Conservation (phyloP, 2,888 invertebrate genomes). For the Platerodrilus igneus region DNA sequence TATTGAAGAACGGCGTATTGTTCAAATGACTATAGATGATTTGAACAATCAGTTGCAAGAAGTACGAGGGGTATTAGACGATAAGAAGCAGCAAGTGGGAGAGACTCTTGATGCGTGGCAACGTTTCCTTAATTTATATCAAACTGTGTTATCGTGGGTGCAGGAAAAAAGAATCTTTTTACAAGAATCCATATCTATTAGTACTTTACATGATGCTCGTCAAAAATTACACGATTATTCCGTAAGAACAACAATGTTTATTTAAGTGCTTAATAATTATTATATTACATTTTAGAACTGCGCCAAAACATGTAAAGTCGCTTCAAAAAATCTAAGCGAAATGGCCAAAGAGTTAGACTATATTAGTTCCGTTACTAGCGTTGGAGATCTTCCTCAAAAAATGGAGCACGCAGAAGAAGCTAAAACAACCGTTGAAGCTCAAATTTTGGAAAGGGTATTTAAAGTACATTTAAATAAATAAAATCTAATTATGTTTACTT, state of each 20-base stretch:
- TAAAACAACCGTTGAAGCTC: conserved; percentile 78
- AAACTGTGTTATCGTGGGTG: conserved; percentile 78
- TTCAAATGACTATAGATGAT: conserved; percentile 70
- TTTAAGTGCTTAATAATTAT: conserved; percentile 11
- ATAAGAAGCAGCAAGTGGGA: conserved; percentile 76
- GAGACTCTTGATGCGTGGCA: conserved; percentile 87
- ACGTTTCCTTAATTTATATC: conserved; percentile 76
- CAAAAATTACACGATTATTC: conserved; percentile 84
- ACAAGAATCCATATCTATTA: conserved; percentile 70
- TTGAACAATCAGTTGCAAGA: conserved; percentile 75
- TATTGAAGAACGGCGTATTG: conserved; percentile 68
- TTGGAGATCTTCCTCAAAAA: conserved; percentile 79
- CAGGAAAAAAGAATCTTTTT: conserved; percentile 77
- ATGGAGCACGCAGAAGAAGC: conserved; percentile 82
- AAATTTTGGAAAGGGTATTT: conserved; percentile 78
- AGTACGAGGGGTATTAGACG: conserved; percentile 73
- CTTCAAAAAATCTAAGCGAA: conserved; percentile 81
- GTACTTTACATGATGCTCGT: conserved; percentile 74
- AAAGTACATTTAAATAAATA: background rate
- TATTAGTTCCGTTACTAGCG: conserved; percentile 77
- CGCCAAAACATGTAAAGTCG: conserved; percentile 83
- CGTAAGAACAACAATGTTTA: conserved; percentile 50
- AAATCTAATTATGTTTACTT: conserved; percentile 35
- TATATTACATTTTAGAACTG: conserved; percentile 64
- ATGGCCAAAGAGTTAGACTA: conserved; percentile 87